Base-by-base conservation (phyloP, 2,888 invertebrate genomes). In the Drepana falcataria region DNA sequence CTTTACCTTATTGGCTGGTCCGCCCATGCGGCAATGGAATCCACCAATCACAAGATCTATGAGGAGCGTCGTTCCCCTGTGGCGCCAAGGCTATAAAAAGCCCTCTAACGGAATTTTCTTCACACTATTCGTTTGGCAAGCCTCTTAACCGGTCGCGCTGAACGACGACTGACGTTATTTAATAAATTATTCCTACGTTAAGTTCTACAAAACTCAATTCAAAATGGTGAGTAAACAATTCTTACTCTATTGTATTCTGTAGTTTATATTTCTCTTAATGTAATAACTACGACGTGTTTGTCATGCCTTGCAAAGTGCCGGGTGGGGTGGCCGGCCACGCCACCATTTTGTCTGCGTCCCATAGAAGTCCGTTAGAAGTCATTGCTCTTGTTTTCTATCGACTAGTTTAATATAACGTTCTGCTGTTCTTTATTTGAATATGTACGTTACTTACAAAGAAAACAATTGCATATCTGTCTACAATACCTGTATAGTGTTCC, bases 141-240 rank as follows among this genome's bases (percentile, higher is more conserved):
- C 93, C 93, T 90, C 94, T 93, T 94, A 87, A 91, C 93, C 91
- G 93, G 93, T 93, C 83, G 77, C 82, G 91, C 92, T 87, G 92
- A 92, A 92, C 92, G 91, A 83, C 83, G 85, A 90, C 87, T 87
- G 87, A 87, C 60, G 64, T 68, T 68, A 68, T 71, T 73, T 85
- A 83, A 79, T 89, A 86, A 87, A 78, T 87, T 88, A 86, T 85
- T 81, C 80, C 72, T 87, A 84, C 83, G 71, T 69, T 86, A 86
- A 88, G 86, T 85, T 82, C 80, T 77, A 85, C 82, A 83, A 76
- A 87, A 85, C 87, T 83, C 83, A 73, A 83, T 71, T 71, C 83
- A 91, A 90, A 86, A 91, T 91, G 91, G 91, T 91, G 69, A 91
- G 91, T 88, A 58, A 59, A 58, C 47, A 35, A 66, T 62, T 60